Evolutionary conservation across 2,888 invertebrate genomes (phyloP).

Genomic region (Macropis europaea): DNA sequence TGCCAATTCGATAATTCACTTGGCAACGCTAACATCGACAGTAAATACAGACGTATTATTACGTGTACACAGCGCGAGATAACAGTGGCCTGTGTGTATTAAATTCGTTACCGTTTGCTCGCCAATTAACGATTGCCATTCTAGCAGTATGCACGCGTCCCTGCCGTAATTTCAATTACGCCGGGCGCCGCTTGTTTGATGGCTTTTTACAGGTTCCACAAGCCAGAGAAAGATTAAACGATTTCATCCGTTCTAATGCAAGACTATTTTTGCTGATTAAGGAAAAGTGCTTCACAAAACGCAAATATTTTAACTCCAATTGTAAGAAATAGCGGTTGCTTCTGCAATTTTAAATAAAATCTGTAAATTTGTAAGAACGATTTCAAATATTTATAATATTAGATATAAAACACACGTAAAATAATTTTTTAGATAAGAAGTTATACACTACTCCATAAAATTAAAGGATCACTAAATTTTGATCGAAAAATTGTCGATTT

Average conservation of each 20-base stretch:
- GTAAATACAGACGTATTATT: conserved; percentile 45
- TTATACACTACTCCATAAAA: too few relatives aligned
- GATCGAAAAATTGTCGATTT: too few relatives aligned
- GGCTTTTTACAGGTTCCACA: conserved; percentile 15
- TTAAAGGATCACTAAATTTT: too few relatives aligned
- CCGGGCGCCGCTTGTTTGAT: conserved; percentile 31
- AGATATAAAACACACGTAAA: too few relatives aligned
- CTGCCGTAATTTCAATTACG: conserved; percentile 48
- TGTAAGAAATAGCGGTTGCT: background rate
- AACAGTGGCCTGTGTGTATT: conserved; percentile 42
- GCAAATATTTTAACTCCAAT: background rate
- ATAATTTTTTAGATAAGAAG: too few relatives aligned
- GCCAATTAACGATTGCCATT: conserved; percentile 59
- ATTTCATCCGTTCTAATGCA: conserved; percentile 5
- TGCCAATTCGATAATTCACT: conserved; percentile 19
- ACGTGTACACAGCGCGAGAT: conserved; percentile 25
- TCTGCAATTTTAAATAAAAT: too few relatives aligned
- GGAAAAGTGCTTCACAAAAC: background rate
- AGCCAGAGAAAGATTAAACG: conserved; percentile 39
- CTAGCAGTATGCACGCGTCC: conserved; percentile 10
- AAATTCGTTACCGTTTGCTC: conserved; percentile 55
- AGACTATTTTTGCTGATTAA: background rate
- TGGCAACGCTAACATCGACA: conserved; percentile 27
- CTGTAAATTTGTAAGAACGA: too few relatives aligned
- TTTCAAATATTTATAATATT: too few relatives aligned